Evolutionary conservation across 2,113 vertebrate species (phyloP).

Genomic region (Trematomus loennbergii): DNA sequence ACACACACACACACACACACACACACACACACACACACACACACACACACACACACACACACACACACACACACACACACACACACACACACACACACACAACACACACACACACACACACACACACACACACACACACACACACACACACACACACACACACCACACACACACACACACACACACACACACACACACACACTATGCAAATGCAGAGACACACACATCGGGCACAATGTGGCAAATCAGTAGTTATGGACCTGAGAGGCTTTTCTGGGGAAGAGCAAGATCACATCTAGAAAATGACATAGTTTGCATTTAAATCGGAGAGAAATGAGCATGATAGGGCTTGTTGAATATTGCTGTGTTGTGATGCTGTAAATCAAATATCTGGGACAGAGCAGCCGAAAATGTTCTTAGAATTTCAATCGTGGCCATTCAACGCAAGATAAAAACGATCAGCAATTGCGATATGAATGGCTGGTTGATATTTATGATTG

Average conservation of each 20-base stretch:
- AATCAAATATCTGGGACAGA: slow-evolving; percentile 29
- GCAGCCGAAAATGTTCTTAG: slow-evolving; percentile 19
- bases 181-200: background rate
- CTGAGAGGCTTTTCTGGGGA: slow-evolving; percentile 48
- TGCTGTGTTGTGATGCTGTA: slow-evolving; percentile 15
- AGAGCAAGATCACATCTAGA: slow-evolving; percentile 55
- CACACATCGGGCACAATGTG: slow-evolving; percentile 50
- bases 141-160: slow-evolving; percentile 55
- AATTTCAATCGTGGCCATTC: background rate
- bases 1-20: slow-evolving; percentile 51
- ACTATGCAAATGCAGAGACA: slow-evolving; percentile 51
- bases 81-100: background rate
- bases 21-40: slow-evolving; percentile 48
- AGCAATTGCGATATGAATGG: background rate
- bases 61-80: background rate
- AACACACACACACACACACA: slow-evolving; percentile 33
- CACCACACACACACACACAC: slow-evolving; percentile 26
- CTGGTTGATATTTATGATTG: background rate
- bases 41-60: slow-evolving; percentile 23
- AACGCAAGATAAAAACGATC: background rate
- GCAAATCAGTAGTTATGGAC: slow-evolving; percentile 63
- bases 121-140: slow-evolving; percentile 45
- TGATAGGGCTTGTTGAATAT: slow-evolving; percentile 28
- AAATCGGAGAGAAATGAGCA: slow-evolving; percentile 65
- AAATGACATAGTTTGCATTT: slow-evolving; percentile 72